Conservation (phyloP, 64 coral and sea anemone species). For the Stichodactyla helianthus region DNA sequence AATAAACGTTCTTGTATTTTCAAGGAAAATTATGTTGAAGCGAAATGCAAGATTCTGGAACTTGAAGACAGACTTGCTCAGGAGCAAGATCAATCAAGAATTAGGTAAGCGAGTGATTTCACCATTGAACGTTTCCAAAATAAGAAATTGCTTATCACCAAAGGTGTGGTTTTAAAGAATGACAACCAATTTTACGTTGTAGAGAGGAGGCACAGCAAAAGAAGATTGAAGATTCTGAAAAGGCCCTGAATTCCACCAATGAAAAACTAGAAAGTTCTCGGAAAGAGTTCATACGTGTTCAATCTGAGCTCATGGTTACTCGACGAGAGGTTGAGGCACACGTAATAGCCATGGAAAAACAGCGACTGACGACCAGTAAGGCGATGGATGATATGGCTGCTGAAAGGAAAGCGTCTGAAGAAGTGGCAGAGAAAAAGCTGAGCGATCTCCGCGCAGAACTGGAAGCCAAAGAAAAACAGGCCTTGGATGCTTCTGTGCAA, state of each 20-base stretch:
- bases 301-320: constrained; percentile 12
- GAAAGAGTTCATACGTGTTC: constrained; percentile 4
- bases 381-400: constrained; percentile 17
- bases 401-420: not conserved
- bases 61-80: constrained; percentile 35
- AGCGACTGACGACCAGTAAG: constrained; percentile 15
- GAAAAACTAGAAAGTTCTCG: constrained; percentile 5
- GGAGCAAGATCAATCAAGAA: not conserved
- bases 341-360: constrained; percentile 18
- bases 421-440: not conserved
- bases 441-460: constrained; percentile 9
- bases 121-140: not conserved
- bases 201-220: constrained; percentile 10
- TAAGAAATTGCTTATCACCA: too few species aligned
- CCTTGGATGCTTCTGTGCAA: not conserved
- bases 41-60: constrained; percentile 42
- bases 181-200: not conserved
- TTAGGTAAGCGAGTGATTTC: constrained; percentile 18
- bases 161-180: not conserved
- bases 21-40: constrained; percentile 40
- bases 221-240: constrained; percentile 1
- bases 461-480: constrained; percentile 10
- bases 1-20: not conserved
- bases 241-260: not conserved
- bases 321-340: constrained; percentile 24